These are phyloP conservation scores for Hydractinia symbiolongicarpus DNA, from an alignment of 30 jellyfish, hydroid and myxozoan species.

Conservation along the genomic window DNA sequence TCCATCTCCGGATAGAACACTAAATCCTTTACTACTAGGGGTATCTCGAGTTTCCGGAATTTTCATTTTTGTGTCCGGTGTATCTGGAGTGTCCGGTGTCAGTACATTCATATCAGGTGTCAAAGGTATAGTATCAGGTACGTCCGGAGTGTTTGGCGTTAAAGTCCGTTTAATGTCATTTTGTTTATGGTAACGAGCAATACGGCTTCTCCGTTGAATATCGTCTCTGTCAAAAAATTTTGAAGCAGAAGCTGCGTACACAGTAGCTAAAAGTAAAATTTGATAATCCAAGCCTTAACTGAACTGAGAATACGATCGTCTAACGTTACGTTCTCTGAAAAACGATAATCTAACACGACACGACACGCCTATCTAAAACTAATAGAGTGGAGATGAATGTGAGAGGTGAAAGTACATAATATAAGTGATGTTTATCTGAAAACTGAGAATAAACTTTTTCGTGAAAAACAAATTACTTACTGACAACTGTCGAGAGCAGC, in stretches of 20 bases:
- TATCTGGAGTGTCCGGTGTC: slow-evolving; percentile 4
- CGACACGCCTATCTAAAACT: too few relatives aligned
- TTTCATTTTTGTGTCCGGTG: slow-evolving; percentile 14
- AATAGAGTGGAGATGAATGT: too few relatives aligned
- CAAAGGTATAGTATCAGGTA: too few relatives aligned
- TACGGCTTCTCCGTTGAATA: neutral
- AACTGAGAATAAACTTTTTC: too few relatives aligned
- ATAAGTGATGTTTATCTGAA: too few relatives aligned
- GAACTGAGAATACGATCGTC: too few relatives aligned
- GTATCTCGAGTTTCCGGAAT: neutral
- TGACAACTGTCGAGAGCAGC: too few relatives aligned
- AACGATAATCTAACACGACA: too few relatives aligned
- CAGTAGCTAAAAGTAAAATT: neutral
- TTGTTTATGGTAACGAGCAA: neutral
- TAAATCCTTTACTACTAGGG: slow-evolving; percentile 1
- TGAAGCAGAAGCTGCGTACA: neutral
- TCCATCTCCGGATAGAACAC: slow-evolving; percentile 7
- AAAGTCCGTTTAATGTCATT: neutral
- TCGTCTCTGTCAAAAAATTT: slow-evolving; percentile 12
- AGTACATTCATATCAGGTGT: slow-evolving; percentile 12
- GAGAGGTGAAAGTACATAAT: too few relatives aligned
- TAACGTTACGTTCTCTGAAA: too few relatives aligned
- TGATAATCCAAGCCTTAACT: too few relatives aligned
- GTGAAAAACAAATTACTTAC: too few relatives aligned
- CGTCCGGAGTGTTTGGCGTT: slow-evolving; percentile 13